Evolutionary conservation across 2,888 invertebrate genomes (phyloP).

Genomic region (Hyalella azteca): DNA sequence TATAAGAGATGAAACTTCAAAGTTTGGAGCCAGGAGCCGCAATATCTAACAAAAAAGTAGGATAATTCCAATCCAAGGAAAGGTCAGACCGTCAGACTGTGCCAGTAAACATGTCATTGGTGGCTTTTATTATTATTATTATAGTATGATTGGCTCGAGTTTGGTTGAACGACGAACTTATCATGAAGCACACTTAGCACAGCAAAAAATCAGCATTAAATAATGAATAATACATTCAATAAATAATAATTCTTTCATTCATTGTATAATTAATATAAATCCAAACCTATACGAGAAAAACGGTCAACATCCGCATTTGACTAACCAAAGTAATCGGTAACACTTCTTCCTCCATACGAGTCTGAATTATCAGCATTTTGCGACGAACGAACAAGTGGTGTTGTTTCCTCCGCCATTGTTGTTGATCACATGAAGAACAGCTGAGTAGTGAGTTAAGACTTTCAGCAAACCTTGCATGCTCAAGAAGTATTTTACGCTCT

Average conservation of each 20-base stretch:
- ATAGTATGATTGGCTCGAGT: neutral
- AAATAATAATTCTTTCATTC: neutral
- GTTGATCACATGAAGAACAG: neutral
- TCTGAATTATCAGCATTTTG: constrained; percentile 20
- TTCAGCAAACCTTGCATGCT: neutral
- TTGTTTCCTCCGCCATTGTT: constrained; percentile 15
- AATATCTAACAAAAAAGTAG: too few relatives aligned
- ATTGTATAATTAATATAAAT: neutral
- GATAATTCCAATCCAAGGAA: too few relatives aligned
- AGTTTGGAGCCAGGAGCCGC: too few relatives aligned
- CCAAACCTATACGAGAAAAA: neutral
- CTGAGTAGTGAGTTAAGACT: neutral
- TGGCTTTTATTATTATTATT: too few relatives aligned
- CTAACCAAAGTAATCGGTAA: neutral
- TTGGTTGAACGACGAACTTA: neutral
- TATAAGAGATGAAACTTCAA: too few relatives aligned
- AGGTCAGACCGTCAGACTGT: too few relatives aligned
- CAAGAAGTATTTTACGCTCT: neutral
- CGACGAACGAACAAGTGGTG: neutral
- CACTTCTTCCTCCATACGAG: constrained; percentile 1
- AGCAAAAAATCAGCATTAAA: neutral
- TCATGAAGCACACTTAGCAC: neutral
- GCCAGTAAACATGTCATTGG: too few relatives aligned
- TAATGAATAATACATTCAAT: neutral
- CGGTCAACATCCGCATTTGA: neutral